Evolutionary conservation across 2,888 invertebrate species (phyloP).

Genomic region (Caenorhabditis drosophilae): DNA sequence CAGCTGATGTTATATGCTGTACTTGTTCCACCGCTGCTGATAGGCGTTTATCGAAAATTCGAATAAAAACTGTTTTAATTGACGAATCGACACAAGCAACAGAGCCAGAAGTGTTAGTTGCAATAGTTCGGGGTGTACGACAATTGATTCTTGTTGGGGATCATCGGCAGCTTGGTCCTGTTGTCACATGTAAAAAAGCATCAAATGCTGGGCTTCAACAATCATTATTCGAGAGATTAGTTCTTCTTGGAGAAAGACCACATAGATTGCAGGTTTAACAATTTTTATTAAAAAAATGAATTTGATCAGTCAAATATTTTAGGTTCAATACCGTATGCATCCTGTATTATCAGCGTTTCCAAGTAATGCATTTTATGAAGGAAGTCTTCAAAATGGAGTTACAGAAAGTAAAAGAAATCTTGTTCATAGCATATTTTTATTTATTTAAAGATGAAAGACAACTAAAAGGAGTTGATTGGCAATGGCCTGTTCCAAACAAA

Average conservation of each 20-base stretch:
- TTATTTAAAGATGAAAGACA: slow-evolving; percentile 80
- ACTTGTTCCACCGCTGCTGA: slow-evolving; percentile 99
- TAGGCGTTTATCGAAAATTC: slow-evolving; percentile 80
- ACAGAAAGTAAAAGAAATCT: slow-evolving; percentile 76
- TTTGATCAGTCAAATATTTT: no score
- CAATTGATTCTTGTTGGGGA: slow-evolving; percentile 97
- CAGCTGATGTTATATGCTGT: slow-evolving; percentile 97
- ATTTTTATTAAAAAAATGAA: no score
- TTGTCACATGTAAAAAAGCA: slow-evolving; percentile 92
- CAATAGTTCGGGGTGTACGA: slow-evolving; percentile 93
- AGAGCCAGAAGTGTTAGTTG: slow-evolving; percentile 80
- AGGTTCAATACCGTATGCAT: slow-evolving; percentile 94
- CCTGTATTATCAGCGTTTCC: slow-evolving; percentile 96
- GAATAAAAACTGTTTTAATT: slow-evolving; percentile 60
- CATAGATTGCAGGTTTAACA: slow-evolving; percentile 95
- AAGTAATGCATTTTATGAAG: slow-evolving; percentile 98
- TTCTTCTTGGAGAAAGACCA: slow-evolving; percentile 93
- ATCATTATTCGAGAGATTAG: slow-evolving; percentile 93
- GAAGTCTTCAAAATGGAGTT: slow-evolving; percentile 96
- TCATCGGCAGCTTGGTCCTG: slow-evolving; percentile 97
- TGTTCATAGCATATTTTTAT: neutral
- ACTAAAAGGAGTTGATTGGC: slow-evolving; percentile 88
- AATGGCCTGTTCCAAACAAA: slow-evolving; percentile 93
- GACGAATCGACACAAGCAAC: slow-evolving; percentile 74
- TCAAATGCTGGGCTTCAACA: slow-evolving; percentile 94